Percentiles rank a stretch among this genome's conserved stretches.
phyloP scores from a whole-genome alignment of 2,888 invertebrate species.

The Apodemia mormo region DNA sequence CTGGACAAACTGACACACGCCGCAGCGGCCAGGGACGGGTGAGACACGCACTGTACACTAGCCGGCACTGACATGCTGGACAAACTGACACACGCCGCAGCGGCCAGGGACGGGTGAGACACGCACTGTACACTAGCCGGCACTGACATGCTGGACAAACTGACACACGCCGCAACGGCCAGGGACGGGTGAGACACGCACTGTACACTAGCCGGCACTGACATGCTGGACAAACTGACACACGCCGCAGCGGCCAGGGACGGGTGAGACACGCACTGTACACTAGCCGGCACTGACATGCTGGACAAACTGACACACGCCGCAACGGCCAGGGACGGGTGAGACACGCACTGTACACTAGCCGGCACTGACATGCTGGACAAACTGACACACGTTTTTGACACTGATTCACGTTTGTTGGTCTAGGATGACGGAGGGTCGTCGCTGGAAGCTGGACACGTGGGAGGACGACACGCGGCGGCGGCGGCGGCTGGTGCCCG shows the following conservation, averaged over 20 bases:
- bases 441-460: constrained; percentile 97
- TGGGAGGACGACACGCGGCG: constrained; percentile 99
- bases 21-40: constrained; percentile 47
- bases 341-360: too few relatives aligned
- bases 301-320: constrained; percentile 33
- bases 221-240: constrained; percentile 93
- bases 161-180: constrained; percentile 68
- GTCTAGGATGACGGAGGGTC: constrained; percentile 33
- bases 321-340: constrained; percentile 31
- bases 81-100: constrained; percentile 84
- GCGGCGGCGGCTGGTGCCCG: constrained; percentile 96
- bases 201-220: constrained; percentile 82
- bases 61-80: constrained; percentile 93
- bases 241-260: constrained; percentile 51
- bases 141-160: constrained; percentile 93
- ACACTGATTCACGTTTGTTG: neutral
- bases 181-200: constrained; percentile 41
- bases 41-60: neutral
- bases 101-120: constrained; percentile 44
- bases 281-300: constrained; percentile 84
- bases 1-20: constrained; percentile 90
- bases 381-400: too few relatives aligned
- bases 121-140: constrained; percentile 78
- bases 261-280: constrained; percentile 38
- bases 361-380: too few relatives aligned